Evolutionary conservation across 2,888 invertebrate species (phyloP).

Genomic region (Lasioglossum leucozonium): DNA sequence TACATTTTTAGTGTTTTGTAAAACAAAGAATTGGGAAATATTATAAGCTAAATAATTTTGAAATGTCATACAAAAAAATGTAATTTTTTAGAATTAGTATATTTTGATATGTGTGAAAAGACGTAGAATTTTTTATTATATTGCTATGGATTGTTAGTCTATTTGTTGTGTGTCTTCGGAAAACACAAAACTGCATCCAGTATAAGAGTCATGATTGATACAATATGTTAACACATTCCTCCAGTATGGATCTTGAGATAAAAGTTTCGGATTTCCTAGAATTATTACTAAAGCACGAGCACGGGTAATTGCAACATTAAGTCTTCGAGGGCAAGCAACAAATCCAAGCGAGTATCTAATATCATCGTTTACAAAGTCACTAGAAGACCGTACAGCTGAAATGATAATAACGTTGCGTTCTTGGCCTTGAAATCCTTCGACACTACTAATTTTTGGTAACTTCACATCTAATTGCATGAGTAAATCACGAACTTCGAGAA

Average conservation of each 20-base stretch:
- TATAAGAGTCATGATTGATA: slow-evolving; percentile 88
- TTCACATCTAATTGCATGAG: slow-evolving; percentile 86
- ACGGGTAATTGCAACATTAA: slow-evolving; percentile 96
- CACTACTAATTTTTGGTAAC: slow-evolving; percentile 90
- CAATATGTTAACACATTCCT: slow-evolving; percentile 88
- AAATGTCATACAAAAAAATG: slow-evolving; percentile 9
- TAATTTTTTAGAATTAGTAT: slow-evolving; percentile 27
- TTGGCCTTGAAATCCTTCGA: slow-evolving; percentile 95
- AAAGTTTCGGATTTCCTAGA: slow-evolving; percentile 92
- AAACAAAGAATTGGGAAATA: neutral
- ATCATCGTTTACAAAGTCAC: slow-evolving; percentile 84
- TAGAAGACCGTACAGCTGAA: slow-evolving; percentile 88
- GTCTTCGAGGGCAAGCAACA: slow-evolving; percentile 90
- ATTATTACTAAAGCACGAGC: slow-evolving; percentile 92
- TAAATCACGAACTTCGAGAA: slow-evolving; percentile 87
- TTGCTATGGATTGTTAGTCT: slow-evolving; percentile 15
- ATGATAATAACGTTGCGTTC: slow-evolving; percentile 91
- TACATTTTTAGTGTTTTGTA: neutral
- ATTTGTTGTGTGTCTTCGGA: slow-evolving; percentile 24
- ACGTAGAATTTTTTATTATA: neutral
- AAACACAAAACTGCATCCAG: slow-evolving; percentile 88
- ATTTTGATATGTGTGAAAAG: slow-evolving; percentile 20
- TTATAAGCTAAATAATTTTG: slow-evolving; percentile 1
- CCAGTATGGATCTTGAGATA: slow-evolving; percentile 90
- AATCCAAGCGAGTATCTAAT: slow-evolving; percentile 89